Evolutionary conservation across 2,888 invertebrate species (phyloP).

Genomic region (Tanypteryx hageni): DNA sequence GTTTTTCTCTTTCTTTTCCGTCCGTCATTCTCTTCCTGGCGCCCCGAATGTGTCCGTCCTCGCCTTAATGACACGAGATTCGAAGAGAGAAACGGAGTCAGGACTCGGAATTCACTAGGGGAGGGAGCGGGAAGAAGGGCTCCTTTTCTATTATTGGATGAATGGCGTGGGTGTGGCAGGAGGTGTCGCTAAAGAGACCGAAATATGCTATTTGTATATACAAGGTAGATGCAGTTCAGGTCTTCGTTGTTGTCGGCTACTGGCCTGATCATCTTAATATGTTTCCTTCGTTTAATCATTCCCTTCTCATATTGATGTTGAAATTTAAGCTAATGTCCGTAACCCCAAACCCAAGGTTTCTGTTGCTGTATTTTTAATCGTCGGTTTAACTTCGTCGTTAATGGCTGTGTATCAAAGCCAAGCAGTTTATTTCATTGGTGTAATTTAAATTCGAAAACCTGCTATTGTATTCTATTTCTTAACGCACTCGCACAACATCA

Average conservation of each 20-base stretch:
- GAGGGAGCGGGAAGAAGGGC: neutral
- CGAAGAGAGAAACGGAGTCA: neutral
- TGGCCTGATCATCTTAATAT: too few relatives aligned
- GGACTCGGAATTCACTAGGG: neutral
- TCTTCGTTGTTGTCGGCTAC: too few relatives aligned
- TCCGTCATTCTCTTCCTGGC: neutral
- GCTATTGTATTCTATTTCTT: too few relatives aligned
- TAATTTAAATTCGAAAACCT: too few relatives aligned
- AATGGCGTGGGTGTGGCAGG: constrained; percentile 7
- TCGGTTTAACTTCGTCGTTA: too few relatives aligned
- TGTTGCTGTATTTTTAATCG: too few relatives aligned
- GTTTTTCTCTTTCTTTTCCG: neutral
- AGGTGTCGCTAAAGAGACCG: neutral
- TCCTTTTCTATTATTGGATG: neutral
- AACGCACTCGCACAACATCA: too few relatives aligned
- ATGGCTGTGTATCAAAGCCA: too few relatives aligned
- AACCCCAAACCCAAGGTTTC: neutral
- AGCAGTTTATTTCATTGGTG: too few relatives aligned
- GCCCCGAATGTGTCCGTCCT: neutral
- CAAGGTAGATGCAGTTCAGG: too few relatives aligned
- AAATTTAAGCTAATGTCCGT: neutral
- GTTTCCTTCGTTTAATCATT: neutral
- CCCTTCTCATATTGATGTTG: neutral
- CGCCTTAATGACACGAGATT: constrained; percentile 15
- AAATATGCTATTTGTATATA: neutral